Evolutionary conservation across 2,113 vertebrate genomes (phyloP), one percentile per base, ranked within the genome.

Genomic region (Monopterus albus): DNA sequence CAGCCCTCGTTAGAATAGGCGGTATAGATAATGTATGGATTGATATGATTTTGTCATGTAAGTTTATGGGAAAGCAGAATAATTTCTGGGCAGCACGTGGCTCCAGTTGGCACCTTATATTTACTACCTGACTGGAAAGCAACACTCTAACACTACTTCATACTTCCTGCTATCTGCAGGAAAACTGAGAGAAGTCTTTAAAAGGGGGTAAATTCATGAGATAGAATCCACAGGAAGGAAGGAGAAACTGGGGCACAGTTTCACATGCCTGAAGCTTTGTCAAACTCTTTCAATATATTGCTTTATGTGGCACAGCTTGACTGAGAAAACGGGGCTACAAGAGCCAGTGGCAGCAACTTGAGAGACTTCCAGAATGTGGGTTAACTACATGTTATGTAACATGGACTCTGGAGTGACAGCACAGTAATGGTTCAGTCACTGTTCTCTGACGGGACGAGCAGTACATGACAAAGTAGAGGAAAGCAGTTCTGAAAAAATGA

Each of bases 361-460:
- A 91, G 85, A 85, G 84, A 78, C 74, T 55, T 67, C 43, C 76
- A 75, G 45, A 88, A 91, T 91, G 82, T 92, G 85, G 91, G 90
- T 82, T 89, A 86, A 82, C 83, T 60, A 49, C 49, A 71, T 38
- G 63, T 92, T 91, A 88, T 71, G 80, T 83, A 91, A 92, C 49
- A 2, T 46, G 59, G 74, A 78, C 36, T 64, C 39, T 72, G 57
- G 60, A 67, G 65, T 40, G 36, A 77, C 26, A 68, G 82, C 43
- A 67, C 20, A 61, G 52, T 33, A 10, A 53, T 39, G 63, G 28
- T 75, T 79, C 63, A 62, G 42, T 58, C 23, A 35, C 51, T 69
- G 64, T 47, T 38, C 23, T 47, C 18, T 18, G 58, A 52, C 66
- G 26, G 25, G 35, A 57, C 28, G 36, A 64, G 28, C 8, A 38